These are phyloP conservation scores for Chanos chanos DNA, from an alignment of 2,797 vertebrate species.

Conservation along the genomic window DNA sequence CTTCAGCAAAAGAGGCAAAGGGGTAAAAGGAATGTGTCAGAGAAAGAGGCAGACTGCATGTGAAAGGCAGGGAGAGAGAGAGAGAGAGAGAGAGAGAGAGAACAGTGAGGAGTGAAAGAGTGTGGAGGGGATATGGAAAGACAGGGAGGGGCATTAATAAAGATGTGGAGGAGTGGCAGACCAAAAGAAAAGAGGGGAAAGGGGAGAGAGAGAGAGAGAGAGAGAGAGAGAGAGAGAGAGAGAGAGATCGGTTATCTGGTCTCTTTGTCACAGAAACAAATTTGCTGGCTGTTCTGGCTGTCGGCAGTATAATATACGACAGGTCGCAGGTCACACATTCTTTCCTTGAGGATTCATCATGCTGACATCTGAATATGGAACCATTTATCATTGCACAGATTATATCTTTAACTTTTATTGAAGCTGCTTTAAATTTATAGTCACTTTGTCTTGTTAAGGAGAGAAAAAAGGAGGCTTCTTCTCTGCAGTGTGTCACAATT, in stretches of 20 bases:
- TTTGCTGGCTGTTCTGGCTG: background rate
- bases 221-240: background rate
- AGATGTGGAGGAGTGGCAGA: background rate
- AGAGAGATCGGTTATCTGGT: conserved; percentile 8
- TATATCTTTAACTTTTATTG: no score
- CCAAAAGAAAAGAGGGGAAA: background rate
- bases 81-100: background rate
- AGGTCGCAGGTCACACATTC: conserved; percentile 15
- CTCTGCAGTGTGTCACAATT: no score
- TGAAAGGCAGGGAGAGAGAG: conserved; percentile 14
- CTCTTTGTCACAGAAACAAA: conserved; percentile 7
- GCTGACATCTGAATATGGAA: background rate
- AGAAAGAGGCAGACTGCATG: conserved; percentile 23
- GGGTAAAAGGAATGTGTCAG: background rate
- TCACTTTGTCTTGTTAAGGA: no score
- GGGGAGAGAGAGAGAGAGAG: no score
- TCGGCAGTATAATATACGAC: conserved; percentile 12
- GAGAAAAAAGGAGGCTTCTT: no score
- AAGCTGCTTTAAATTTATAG: no score
- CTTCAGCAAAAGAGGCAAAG: no score
- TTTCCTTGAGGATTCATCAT: background rate
- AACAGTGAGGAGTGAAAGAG: background rate
- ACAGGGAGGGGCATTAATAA: no score
- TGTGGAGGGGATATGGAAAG: background rate
- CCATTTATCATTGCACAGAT: no score